Conservation (phyloP, 2,113 vertebrate species). For the Microcebus ravelobensis region DNA sequence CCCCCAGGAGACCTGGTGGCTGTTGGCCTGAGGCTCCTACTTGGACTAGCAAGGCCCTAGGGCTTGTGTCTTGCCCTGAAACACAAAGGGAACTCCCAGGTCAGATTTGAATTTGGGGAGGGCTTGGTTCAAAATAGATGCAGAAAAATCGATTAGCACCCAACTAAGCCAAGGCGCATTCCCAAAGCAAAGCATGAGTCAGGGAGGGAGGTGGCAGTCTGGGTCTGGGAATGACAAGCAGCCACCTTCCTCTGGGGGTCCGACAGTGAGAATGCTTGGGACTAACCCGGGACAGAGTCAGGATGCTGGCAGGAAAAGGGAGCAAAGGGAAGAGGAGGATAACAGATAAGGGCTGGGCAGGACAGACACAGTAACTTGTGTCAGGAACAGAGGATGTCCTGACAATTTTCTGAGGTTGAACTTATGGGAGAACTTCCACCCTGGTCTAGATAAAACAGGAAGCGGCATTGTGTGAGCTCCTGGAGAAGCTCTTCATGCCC, state of each 20-base stretch:
- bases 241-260: not conserved
- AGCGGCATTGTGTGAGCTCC: not conserved
- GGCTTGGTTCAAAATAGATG: not conserved
- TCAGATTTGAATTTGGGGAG: not conserved
- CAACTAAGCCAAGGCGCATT: not conserved
- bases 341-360: not conserved
- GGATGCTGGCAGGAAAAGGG: not conserved
- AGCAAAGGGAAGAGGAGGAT: not conserved
- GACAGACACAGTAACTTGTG: not conserved
- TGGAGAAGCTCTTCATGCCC: not conserved
- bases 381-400: not conserved
- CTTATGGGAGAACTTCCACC: not conserved
- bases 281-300: not conserved
- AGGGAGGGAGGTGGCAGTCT: rapidly evolving
- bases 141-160: not conserved
- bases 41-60: not conserved
- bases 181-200: not conserved
- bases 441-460: not conserved
- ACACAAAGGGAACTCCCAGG: not conserved
- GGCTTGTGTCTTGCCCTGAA: not conserved
- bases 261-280: not conserved
- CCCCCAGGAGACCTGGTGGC: too few relatives aligned
- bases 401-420: not conserved
- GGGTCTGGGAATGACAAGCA: not conserved
- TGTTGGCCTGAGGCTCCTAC: not conserved